Evolutionary conservation across 2,797 vertebrate species (phyloP).

Genomic region (Aldrovandia affinis): DNA sequence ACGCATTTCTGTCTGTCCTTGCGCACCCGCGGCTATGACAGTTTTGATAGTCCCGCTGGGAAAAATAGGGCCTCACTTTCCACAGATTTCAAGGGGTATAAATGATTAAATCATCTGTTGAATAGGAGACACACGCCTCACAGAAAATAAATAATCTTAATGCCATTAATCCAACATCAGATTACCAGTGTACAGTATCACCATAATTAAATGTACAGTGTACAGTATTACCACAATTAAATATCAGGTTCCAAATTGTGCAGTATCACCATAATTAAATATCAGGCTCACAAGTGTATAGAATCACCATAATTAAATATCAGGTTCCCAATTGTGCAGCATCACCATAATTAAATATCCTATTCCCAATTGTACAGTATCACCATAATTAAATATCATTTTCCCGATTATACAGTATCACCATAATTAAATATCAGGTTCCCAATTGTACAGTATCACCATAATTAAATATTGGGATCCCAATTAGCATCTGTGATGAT

Average conservation of each 20-base stretch:
- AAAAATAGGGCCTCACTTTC: background rate
- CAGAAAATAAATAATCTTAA: conserved; percentile 29
- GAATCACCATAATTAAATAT: conserved; percentile 17
- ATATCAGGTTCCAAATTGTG: conserved; percentile 7
- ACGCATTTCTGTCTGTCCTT: background rate
- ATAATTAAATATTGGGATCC: conserved; percentile 6
- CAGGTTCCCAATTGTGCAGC: background rate
- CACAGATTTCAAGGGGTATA: conserved; percentile 16
- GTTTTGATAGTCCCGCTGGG: background rate
- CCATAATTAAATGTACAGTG: conserved; percentile 17
- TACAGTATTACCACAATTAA: conserved; percentile 12
- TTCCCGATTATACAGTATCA: conserved; percentile 6
- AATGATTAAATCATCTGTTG: conserved; percentile 16
- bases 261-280: conserved; percentile 19
- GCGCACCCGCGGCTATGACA: background rate
- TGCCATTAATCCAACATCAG: conserved; percentile 9
- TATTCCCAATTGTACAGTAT: conserved; percentile 7
- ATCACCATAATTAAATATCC: conserved; percentile 1
- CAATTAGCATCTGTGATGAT: conserved; percentile 12
- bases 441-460: background rate
- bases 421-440: background rate
- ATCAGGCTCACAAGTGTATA: background rate
- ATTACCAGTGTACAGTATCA: background rate
- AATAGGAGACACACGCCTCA: background rate
- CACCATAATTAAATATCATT: background rate